These are phyloP conservation scores for Danaus chrysippus DNA, from an alignment of 2,888 invertebrate species.

Conservation along the genomic window DNA sequence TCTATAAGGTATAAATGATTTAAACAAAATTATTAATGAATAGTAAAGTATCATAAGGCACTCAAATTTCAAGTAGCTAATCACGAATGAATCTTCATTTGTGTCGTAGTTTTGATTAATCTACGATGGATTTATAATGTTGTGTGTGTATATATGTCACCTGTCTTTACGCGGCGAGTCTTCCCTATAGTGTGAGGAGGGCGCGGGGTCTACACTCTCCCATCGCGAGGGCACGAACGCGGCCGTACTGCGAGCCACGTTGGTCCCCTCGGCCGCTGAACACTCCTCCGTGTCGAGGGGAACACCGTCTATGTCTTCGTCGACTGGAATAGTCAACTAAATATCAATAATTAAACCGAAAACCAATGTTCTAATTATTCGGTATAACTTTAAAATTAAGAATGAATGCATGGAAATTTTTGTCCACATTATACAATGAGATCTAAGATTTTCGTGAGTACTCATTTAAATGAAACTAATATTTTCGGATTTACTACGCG, in stretches of 20 bases:
- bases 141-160: constrained; percentile 23
- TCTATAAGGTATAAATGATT: too few species aligned
- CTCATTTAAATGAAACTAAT: too few species aligned
- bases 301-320: constrained; percentile 87
- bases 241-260: constrained; percentile 65
- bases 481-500: too few species aligned
- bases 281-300: constrained; percentile 77
- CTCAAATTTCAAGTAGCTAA: too few species aligned
- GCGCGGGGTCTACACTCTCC: constrained; percentile 97
- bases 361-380: not conserved
- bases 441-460: too few species aligned
- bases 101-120: not conserved
- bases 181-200: constrained; percentile 40
- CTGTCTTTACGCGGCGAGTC: constrained; percentile 39
- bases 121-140: not conserved
- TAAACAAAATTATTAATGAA: too few species aligned
- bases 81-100: too few species aligned
- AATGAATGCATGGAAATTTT: too few species aligned
- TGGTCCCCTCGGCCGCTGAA: constrained; percentile 68
- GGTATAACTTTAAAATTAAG: not conserved
- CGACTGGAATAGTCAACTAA: constrained; percentile 65
- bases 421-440: too few species aligned
- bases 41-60: too few species aligned
- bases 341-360: not conserved
- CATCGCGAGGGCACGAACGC: constrained; percentile 95